Evolutionary conservation across 2,797 vertebrate genomes (phyloP).

Genomic region (Phalloptychus januarius): DNA sequence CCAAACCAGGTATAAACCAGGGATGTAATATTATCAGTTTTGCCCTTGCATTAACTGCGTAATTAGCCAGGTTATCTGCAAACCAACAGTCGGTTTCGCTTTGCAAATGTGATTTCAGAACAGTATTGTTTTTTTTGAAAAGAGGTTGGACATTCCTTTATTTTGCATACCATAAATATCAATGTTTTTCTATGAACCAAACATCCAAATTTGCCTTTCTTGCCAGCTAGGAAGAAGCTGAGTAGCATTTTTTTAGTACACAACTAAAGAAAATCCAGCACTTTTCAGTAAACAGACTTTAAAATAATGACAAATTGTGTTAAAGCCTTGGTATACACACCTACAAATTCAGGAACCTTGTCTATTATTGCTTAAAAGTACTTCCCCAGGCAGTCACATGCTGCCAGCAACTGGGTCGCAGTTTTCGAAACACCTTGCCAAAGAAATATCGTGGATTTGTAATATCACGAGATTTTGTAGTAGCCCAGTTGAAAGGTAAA

Average conservation of each 20-base stretch:
- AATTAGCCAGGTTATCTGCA: not conserved
- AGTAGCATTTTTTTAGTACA: not conserved
- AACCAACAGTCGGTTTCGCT: not conserved
- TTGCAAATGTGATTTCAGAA: not conserved
- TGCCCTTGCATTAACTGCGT: not conserved
- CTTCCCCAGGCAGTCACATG: not conserved
- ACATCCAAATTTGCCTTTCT: not conserved
- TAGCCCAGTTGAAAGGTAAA: constrained; percentile 30
- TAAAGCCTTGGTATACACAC: not conserved
- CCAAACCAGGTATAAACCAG: too few relatives aligned
- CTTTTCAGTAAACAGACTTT: not conserved
- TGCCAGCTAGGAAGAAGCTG: not conserved
- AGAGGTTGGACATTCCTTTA: not conserved
- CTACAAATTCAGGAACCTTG: not conserved
- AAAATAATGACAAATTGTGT: not conserved
- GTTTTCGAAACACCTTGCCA: not conserved
- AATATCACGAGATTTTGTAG: not conserved
- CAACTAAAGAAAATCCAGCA: not conserved
- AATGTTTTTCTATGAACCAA: not conserved
- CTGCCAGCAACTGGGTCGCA: not conserved
- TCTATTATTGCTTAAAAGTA: not conserved
- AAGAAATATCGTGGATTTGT: not conserved
- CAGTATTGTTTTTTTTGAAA: not conserved
- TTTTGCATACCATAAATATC: not conserved
- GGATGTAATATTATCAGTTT: too few relatives aligned